Evolutionary conservation across 2,888 invertebrate species (phyloP).

Genomic region (Spialia ferax): DNA sequence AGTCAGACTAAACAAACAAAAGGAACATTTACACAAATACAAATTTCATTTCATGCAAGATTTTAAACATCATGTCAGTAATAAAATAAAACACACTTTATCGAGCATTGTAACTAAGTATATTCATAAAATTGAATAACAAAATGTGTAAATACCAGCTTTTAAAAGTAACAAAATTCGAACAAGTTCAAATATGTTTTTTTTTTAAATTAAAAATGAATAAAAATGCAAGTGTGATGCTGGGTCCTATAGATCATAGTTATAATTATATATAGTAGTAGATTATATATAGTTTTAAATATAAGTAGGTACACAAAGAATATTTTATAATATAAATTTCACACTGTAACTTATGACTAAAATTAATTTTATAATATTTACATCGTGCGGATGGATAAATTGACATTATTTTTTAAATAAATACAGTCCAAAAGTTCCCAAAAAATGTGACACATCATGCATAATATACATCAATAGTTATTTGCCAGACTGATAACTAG

Average conservation of each 20-base stretch:
- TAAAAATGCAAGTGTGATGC: conserved; percentile 34
- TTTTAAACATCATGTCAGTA: background rate
- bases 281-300: background rate
- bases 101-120: conserved; percentile 74
- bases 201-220: conserved; percentile 20
- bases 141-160: conserved; percentile 11
- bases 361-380: conserved; percentile 26
- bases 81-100: conserved; percentile 7
- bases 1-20: too few relatives aligned
- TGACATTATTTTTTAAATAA: background rate
- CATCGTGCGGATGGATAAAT: conserved; percentile 22
- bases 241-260: conserved; percentile 17
- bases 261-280: too few relatives aligned
- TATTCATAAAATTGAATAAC: conserved; percentile 46
- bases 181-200: background rate
- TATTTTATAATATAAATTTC: background rate
- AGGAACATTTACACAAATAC: too few relatives aligned
- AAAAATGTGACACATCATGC: background rate
- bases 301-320: too few relatives aligned
- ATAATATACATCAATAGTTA: too few relatives aligned
- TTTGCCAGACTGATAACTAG: too few relatives aligned
- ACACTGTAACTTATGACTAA: conserved; percentile 12
- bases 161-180: conserved; percentile 15
- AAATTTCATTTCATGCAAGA: too few relatives aligned
- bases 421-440: background rate